Conservation (phyloP, 2,797 vertebrate species). For the Nothura maculosa region DNA sequence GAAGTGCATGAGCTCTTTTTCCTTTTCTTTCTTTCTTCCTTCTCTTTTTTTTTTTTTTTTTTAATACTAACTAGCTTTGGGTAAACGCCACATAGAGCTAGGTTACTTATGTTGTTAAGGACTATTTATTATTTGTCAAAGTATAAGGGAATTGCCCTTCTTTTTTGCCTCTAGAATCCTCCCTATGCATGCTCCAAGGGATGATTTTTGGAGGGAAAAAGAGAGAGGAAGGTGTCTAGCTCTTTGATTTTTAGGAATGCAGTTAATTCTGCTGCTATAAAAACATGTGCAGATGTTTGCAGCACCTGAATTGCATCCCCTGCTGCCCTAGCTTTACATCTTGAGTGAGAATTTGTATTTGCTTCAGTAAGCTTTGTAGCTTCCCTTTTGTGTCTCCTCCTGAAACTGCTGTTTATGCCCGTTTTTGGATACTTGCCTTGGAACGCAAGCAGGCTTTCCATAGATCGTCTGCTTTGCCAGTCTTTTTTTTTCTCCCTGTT, state of each 20-base stretch:
- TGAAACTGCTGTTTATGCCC: background rate
- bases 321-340: background rate
- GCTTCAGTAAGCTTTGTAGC: background rate
- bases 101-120: too few relatives aligned
- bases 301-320: background rate
- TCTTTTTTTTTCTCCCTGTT: background rate
- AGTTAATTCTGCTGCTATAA: background rate
- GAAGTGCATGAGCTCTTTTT: background rate
- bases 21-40: too few relatives aligned
- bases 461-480: background rate
- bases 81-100: accelerated
- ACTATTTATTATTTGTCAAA: too few relatives aligned
- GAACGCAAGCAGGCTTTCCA: background rate
- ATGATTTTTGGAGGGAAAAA: background rate
- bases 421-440: background rate
- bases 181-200: background rate
- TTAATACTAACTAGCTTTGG: background rate
- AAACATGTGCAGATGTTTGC: background rate
- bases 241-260: background rate
- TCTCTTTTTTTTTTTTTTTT: too few relatives aligned
- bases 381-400: background rate
- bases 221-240: background rate
- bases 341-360: background rate
- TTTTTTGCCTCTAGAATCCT: background rate
- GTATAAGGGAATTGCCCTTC: background rate